These are phyloP conservation scores for Xiphydria camelus DNA, from an alignment of 2,888 invertebrate species.

Conservation along the genomic window DNA sequence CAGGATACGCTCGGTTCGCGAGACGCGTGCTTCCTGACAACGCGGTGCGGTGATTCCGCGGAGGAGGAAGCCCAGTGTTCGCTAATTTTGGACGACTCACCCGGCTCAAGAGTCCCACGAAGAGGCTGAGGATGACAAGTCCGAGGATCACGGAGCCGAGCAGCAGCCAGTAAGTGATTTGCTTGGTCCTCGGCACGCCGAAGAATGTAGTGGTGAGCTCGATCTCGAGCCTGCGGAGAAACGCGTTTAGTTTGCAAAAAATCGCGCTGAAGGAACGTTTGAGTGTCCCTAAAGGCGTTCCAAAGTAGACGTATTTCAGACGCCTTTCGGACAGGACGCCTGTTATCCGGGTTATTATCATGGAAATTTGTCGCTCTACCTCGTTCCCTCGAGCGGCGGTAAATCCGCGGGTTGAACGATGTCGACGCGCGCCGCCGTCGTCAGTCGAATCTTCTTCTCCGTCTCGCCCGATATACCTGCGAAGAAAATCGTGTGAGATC, in stretches of 20 bases:
- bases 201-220: slow-evolving; percentile 33
- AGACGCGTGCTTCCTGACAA: too few species aligned
- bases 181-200: slow-evolving; percentile 10
- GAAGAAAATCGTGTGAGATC: slow-evolving; percentile 3
- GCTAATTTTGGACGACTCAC: too few species aligned
- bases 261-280: too few species aligned
- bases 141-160: slow-evolving; percentile 34
- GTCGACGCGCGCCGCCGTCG: slow-evolving; percentile 27
- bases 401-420: slow-evolving; percentile 26
- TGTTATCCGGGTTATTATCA: background rate
- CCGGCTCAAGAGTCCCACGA: slow-evolving; percentile 23
- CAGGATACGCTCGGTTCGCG: too few species aligned
- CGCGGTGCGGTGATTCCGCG: too few species aligned
- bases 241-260: too few species aligned
- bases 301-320: too few species aligned
- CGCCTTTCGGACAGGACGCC: too few species aligned
- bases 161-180: slow-evolving; percentile 35
- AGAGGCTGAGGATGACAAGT: slow-evolving; percentile 27
- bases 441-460: slow-evolving; percentile 24
- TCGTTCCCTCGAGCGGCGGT: slow-evolving; percentile 12
- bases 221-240: slow-evolving; percentile 19
- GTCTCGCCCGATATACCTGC: slow-evolving; percentile 13
- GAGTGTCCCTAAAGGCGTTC: too few species aligned
- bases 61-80: too few species aligned
- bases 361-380: slow-evolving; percentile 18